Evolutionary conservation across 2,888 invertebrate species (phyloP).

Genomic region (Pachliopta kotzebuea): DNA sequence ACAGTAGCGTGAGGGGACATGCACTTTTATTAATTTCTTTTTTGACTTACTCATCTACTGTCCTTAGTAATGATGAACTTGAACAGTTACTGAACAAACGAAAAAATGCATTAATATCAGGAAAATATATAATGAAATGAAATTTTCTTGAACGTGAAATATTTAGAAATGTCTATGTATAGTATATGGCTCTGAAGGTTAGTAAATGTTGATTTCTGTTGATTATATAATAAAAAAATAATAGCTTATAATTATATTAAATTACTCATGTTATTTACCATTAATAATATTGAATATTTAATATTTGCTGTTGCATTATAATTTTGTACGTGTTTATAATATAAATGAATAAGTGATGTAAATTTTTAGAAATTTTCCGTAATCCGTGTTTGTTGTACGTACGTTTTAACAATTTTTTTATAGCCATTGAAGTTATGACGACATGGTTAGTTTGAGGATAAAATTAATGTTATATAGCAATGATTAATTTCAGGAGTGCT

Average conservation of each 20-base stretch:
- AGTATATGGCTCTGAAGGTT: background rate
- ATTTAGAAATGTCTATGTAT: background rate
- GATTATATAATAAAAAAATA: background rate
- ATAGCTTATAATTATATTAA: background rate
- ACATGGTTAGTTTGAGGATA: too few species aligned
- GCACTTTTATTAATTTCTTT: constrained; percentile 34
- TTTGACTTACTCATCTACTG: constrained; percentile 39
- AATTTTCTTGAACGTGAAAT: background rate
- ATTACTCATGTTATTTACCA: too few species aligned
- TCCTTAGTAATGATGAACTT: constrained; percentile 39
- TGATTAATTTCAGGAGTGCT: too few species aligned
- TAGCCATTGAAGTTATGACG: too few species aligned
- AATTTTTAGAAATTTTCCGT: background rate
- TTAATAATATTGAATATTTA: too few species aligned
- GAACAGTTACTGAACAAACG: constrained; percentile 40
- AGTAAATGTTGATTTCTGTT: background rate
- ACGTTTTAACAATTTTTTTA: too few species aligned
- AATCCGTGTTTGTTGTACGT: background rate
- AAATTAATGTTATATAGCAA: too few species aligned
- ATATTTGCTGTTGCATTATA: too few species aligned
- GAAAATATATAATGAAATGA: constrained; percentile 7
- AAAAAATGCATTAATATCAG: constrained; percentile 37
- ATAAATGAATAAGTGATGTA: background rate
- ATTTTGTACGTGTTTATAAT: too few species aligned
- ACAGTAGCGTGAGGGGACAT: constrained; percentile 29